Evolutionary conservation across 2,797 vertebrate genomes (phyloP), one percentile per base, ranked within the genome.

Genomic region (Jordanella pulchra): DNA sequence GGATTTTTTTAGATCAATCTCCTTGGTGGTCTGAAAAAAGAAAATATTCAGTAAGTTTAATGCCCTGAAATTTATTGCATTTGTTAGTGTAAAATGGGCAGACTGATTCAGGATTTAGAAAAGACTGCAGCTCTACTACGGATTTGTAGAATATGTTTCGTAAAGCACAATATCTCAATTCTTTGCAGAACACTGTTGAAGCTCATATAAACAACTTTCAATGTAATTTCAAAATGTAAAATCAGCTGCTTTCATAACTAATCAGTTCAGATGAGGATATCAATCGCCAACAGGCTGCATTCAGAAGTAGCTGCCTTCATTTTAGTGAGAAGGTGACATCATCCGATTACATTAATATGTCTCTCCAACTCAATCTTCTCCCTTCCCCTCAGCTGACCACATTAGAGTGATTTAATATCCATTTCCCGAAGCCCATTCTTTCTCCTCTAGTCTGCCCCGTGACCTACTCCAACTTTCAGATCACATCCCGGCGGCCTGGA

Each of bases 341-440:
- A 87, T 75, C 79, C 75, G 69, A 56, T 80, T 18, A 73, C 55
- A 50, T 21, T 65, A 76, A 71, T 69, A 65, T 65, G 55, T 58
- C 72, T 63, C 60, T n/a, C 4, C 63, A 51, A 54, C 76, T 44
- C 63, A 69, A 48, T 1, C 64, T 53, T 56, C 35, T 39, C 73
- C 47, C 58, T 77, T 42, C 65, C 71, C 35, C 78, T 76, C 56
- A 13, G 0, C 66, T 11, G 70, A 77, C 73, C 78, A 75, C 77
- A 78, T 80, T 71, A 82, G 61, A 76, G 54, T 63, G 67, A 80
- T 85, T 86, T 78, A 73, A 86, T 71, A 72, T 78, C 83, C 82
- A 74, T 85, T 84, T 88, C 74, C 76, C 42, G 11, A 27, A 17
- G 67, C 47, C 42, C 25, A 3, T 25, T 74, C 44, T 30, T 65